phyloP scores from a whole-genome alignment of 2,888 invertebrate genomes.

The Leptinotarsa haldemani region DNA sequence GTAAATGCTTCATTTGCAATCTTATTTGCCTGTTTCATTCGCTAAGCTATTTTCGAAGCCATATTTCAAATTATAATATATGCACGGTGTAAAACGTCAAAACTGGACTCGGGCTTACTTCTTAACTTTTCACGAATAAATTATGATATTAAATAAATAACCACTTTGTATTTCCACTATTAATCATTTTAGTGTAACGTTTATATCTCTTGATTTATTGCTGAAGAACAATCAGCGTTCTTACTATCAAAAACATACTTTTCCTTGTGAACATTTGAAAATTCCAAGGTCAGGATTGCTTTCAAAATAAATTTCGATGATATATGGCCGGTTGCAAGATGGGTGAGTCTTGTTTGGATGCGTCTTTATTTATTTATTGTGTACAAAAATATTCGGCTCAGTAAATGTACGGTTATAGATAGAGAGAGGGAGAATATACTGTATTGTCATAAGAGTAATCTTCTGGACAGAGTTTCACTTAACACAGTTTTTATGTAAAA shows the following conservation, averaged over 20 bases:
- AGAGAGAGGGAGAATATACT: too few relatives aligned
- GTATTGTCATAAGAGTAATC: too few relatives aligned
- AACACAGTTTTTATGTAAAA: too few relatives aligned
- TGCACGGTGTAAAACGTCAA: slow-evolving; percentile 58
- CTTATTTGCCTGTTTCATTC: slow-evolving; percentile 38
- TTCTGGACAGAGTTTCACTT: too few relatives aligned
- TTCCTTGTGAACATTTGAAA: slow-evolving; percentile 28
- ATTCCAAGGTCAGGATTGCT: slow-evolving; percentile 32
- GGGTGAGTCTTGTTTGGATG: slow-evolving; percentile 7
- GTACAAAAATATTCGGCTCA: background rate
- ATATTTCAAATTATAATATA: slow-evolving; percentile 63
- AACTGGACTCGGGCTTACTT: slow-evolving; percentile 60
- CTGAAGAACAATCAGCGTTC: slow-evolving; percentile 37
- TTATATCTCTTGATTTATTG: slow-evolving; percentile 54
- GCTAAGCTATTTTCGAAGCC: slow-evolving; percentile 44
- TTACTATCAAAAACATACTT: slow-evolving; percentile 39
- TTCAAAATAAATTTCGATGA: slow-evolving; percentile 34
- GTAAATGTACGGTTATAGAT: too few relatives aligned
- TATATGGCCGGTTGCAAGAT: slow-evolving; percentile 5
- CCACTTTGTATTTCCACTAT: slow-evolving; percentile 52
- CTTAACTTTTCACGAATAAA: slow-evolving; percentile 59
- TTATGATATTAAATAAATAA: slow-evolving; percentile 61
- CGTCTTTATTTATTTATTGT: slow-evolving; percentile 11
- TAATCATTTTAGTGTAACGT: slow-evolving; percentile 57
- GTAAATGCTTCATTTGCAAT: slow-evolving; percentile 7